Percentiles rank a stretch among this genome's conserved stretches.
Evolutionary conservation across 1,140 invertebrate genomes (phyloP).

Genomic region (Diabrotica virgifera): DNA sequence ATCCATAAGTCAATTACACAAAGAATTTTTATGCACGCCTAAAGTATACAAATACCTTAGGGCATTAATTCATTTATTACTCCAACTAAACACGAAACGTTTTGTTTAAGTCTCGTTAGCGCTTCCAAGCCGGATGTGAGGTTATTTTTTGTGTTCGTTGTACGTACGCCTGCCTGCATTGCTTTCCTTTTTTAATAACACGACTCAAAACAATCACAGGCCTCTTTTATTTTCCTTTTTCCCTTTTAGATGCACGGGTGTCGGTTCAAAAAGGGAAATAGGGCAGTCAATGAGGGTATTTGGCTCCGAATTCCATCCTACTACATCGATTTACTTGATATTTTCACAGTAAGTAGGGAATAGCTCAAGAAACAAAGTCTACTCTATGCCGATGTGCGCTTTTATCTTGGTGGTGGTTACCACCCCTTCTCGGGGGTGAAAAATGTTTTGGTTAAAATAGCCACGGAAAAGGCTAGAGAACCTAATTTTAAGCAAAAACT

Average conservation of each 20-base stretch:
- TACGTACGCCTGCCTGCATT: conserved; percentile 7
- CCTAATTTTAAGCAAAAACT: no score
- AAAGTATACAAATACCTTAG: conserved; percentile 9
- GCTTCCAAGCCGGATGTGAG: conserved; percentile 20
- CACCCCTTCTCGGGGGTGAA: no score
- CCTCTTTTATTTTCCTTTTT: conserved; percentile 12
- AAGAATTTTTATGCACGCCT: conserved; percentile 12
- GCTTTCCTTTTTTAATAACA: conserved; percentile 9
- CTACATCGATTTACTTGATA: no score
- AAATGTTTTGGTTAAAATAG: no score
- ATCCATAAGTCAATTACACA: background rate
- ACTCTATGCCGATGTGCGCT: no score
- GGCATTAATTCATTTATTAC: conserved; percentile 15
- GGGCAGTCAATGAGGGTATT: no score
- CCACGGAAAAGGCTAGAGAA: no score
- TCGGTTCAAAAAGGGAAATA: no score
- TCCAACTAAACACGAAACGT: conserved; percentile 11
- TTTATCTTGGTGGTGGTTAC: no score
- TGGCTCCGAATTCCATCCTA: no score
- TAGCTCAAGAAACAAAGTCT: no score
- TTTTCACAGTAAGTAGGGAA: no score
- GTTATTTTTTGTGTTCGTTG: conserved; percentile 12
- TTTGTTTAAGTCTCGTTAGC: conserved; percentile 14
- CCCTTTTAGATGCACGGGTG: background rate
- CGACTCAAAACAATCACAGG: conserved; percentile 12